Conservation (phyloP, 2,888 invertebrate species). For the Oligia fasciuncula region DNA sequence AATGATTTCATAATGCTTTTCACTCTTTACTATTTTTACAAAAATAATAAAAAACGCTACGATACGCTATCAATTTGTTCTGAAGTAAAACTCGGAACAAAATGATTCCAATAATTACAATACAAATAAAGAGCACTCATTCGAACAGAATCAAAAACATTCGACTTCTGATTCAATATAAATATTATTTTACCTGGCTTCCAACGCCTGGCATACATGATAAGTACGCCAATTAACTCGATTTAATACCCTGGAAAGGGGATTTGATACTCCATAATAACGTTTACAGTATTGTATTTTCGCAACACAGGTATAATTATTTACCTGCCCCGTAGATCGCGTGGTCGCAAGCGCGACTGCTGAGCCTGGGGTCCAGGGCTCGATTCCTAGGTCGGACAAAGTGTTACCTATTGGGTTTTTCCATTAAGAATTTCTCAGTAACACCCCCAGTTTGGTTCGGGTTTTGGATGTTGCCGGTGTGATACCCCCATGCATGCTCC, state of each 20-base stretch:
- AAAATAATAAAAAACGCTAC: background rate
- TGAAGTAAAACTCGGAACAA: background rate
- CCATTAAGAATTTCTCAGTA: background rate
- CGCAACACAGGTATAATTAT: background rate
- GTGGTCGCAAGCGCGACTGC: background rate
- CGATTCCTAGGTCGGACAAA: background rate
- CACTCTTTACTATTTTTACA: background rate
- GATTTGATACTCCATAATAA: constrained; percentile 16
- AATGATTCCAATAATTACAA: background rate
- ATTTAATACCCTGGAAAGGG: constrained; percentile 18
- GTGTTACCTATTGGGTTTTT: too few species aligned
- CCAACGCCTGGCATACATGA: constrained; percentile 5
- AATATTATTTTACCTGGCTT: constrained; percentile 37
- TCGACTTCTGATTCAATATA: constrained; percentile 9
- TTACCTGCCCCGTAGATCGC: background rate
- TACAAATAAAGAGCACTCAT: background rate
- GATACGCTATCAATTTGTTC: background rate
- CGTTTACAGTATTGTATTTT: constrained; percentile 1
- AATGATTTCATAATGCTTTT: background rate
- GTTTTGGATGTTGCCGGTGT: background rate
- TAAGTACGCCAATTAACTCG: constrained; percentile 39
- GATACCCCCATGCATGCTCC: background rate
- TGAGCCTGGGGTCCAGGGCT: background rate
- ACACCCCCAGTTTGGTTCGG: background rate
- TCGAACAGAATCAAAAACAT: background rate